Conservation (phyloP, 2,888 invertebrate genomes). For the Pollenia amentaria region DNA sequence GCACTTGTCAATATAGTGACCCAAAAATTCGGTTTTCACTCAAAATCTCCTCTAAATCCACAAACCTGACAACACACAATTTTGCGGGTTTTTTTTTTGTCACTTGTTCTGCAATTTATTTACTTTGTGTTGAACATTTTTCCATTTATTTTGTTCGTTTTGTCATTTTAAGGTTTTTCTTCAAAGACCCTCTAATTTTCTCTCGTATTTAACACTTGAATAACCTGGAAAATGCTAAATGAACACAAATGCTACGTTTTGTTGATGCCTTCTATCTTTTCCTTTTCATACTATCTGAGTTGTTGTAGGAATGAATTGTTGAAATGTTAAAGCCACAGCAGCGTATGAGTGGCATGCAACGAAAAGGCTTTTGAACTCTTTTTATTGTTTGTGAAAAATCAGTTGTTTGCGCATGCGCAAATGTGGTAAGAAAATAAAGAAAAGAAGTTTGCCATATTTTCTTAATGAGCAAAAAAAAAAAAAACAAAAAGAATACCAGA, state of each 20-base stretch:
- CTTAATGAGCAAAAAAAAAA: constrained; percentile 32
- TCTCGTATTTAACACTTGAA: constrained; percentile 47
- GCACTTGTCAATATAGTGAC: too few relatives aligned
- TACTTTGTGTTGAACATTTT: constrained; percentile 11
- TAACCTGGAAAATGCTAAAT: constrained; percentile 52
- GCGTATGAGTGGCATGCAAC: constrained; percentile 40
- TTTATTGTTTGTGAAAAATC: constrained; percentile 67
- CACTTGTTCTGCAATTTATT: constrained; percentile 43
- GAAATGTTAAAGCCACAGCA: background rate
- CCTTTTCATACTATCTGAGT: constrained; percentile 2
- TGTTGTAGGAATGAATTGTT: constrained; percentile 18
- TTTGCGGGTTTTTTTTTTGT: constrained; percentile 4
- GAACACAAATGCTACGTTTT: constrained; percentile 4
- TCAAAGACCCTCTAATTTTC: constrained; percentile 54
- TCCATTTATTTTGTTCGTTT: background rate
- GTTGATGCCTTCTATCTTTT: constrained; percentile 16
- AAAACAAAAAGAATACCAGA: constrained; percentile 39
- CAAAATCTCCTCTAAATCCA: background rate
- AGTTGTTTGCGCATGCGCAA: constrained; percentile 66
- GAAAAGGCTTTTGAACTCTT: constrained; percentile 66
- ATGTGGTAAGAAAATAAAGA: constrained; percentile 46
- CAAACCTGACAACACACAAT: too few relatives aligned
- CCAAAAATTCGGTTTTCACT: background rate
- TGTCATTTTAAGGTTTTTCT: constrained; percentile 5
- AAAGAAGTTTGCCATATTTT: constrained; percentile 15